Base-by-base conservation (phyloP, 2,888 invertebrate species). In the Cheilosia scutellata region DNA sequence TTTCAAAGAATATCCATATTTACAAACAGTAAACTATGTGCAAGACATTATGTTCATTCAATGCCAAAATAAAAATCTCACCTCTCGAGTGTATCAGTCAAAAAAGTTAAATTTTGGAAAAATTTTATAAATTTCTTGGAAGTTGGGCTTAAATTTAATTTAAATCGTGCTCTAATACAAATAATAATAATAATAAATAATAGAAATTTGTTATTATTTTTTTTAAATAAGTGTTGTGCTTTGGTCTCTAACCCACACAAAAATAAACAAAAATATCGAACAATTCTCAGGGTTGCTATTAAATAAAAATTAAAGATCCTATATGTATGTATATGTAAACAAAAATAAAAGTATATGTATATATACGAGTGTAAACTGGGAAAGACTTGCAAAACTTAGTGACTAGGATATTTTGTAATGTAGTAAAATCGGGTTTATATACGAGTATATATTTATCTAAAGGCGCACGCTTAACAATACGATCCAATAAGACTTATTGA, bases 401-500 rank as follows among this genome's bases (percentile, higher is more conserved):
- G 84, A 84, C 84, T 84, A 84, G 84, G 74, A 84, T 70, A 75
- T 42, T 74, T 84, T 75, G 31, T 80, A 70, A 44, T 51, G 29
- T 71, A 44, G 57, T 74, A 70, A 83, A 79, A 79, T 76, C 70
- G 49, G 13, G 53, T 80, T 63, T 27, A 66, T 44, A 53, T 62
- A 58, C 31, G 63, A 31, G 57, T 65, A 62, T 82, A 66, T 57
- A 68, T 51, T 13, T 27, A 27, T 44, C 55, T 65, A 25, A 57
- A 65, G 44, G 44, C 66, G 78, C 51, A 74, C 51, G 62, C 92
- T 79, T 93, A 95, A 91, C 95, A 96, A 90, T 94, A 95, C 20
- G 95, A 95, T 87, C 94, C 95, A 89, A 96, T 93, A 87, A 95
- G 95, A 88, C 93, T 94, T 84, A 96, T 93, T 75, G 94, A 94